A percentile compares a stretch with the other conserved stretches of the same genome.
phyloP scores from a whole-genome alignment of 1,140 invertebrate species.

The Euura lappo region DNA sequence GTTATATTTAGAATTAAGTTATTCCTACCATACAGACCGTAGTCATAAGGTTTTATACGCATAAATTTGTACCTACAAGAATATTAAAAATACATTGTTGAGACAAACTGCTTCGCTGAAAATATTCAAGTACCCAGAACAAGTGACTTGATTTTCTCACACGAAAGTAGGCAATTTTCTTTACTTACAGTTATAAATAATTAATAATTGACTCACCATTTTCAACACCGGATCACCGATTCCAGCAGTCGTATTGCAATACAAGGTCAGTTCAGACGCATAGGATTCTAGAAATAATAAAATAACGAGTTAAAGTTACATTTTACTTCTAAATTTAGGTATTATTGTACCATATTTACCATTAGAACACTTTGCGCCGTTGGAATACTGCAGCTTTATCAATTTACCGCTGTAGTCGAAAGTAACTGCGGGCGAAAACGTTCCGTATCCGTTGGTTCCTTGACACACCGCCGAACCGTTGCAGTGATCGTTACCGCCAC shows the following conservation, averaged over 20 bases:
- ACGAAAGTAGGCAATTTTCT: neutral
- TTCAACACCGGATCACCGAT: no score
- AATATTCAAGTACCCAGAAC: no score
- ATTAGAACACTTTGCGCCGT: constrained; percentile 39
- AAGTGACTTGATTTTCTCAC: neutral
- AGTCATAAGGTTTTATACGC: neutral
- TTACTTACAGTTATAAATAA: neutral
- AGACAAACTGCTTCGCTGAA: neutral
- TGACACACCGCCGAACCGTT: constrained; percentile 41
- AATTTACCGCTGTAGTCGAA: constrained; percentile 40
- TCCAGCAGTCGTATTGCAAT: no score
- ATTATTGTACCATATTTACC: constrained; percentile 31
- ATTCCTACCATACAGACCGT: neutral
- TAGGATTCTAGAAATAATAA: neutral
- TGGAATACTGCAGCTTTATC: constrained; percentile 39
- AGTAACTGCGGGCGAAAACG: constrained; percentile 31
- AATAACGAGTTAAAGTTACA: constrained; percentile 15
- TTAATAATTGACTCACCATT: no score
- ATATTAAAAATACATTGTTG: neutral
- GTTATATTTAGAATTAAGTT: neutral
- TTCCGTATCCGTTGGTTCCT: constrained; percentile 36
- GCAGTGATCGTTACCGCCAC: constrained; percentile 36
- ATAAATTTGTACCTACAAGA: neutral
- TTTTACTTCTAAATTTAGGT: neutral
- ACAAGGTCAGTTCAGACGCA: no score